Base-by-base conservation (phyloP, 2,797 vertebrate genomes). In the Acanthis flammea region DNA sequence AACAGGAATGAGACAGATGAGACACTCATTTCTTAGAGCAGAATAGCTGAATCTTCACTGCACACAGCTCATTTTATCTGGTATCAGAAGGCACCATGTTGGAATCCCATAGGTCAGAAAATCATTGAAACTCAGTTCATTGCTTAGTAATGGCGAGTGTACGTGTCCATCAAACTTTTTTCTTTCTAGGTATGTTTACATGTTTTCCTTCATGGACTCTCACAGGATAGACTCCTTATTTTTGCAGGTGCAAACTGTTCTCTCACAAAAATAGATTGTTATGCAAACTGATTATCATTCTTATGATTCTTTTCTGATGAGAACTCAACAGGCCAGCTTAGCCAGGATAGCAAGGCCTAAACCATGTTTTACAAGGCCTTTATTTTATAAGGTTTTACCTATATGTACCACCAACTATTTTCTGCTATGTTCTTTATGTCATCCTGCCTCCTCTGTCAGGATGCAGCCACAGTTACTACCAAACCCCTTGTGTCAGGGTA, bases 1-100 rank as follows among this genome's bases (percentile, higher is more conserved):
- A 23, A 12, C 3, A 71, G 37, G 10, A 54, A 54, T 54, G 31
- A 54, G 50, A 70, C 1, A 1, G 39, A 44, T 0, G 1, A 33
- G 39, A 28, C 6, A 8, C 31, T 33, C 7, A 1, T 28, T 55
- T 44, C 19, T 72, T 72, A 1, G 0, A 44, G 51, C 31, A 72
- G 41, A 55, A 44, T 6, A 28, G 23, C 13, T 2, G 1, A 21
- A n/a, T 15, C 23, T n/a, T 71, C 19, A 54, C 3, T 42, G 51
- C 68, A 44, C 51, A 44, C 31, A 71, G 51, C 8, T 55, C 24
- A 17, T 35, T 55, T 28, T 10, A 44, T 55, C 9, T 28, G 51
- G 19, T 17, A 35, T 21, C 24, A 55, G 19, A 44, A 44, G 31
- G 25, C 25, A 35, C 41, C 0, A 2, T 71, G 19, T 10, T 35